Conservation (phyloP, 1,140 invertebrate genomes). For the Aphis craccivora region DNA sequence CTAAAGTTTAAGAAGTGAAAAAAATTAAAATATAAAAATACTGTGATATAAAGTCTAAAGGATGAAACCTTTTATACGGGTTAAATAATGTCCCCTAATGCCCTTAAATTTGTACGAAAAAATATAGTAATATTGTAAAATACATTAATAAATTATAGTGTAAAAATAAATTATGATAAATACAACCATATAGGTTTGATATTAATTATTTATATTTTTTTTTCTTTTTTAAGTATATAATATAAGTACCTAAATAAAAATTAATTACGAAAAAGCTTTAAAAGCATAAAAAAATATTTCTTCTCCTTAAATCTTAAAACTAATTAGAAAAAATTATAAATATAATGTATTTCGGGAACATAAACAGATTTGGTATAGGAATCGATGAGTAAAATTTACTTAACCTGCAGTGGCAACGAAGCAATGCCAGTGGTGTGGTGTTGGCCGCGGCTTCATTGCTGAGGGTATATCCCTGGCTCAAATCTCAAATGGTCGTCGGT, state of each 20-base stretch:
- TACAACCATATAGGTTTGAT: not conserved
- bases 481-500: slow-evolving; percentile 35
- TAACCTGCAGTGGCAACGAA: not conserved
- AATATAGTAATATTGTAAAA: slow-evolving; percentile 6
- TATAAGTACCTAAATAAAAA: not conserved
- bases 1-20: not conserved
- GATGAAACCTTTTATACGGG: not conserved
- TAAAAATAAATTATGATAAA: slow-evolving; percentile 25
- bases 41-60: slow-evolving; percentile 17
- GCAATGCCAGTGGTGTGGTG: not conserved
- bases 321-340: not conserved
- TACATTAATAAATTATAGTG: not conserved
- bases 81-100: slow-evolving; percentile 40
- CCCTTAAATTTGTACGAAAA: slow-evolving; percentile 35
- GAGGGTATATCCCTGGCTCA: not conserved
- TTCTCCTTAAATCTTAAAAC: not conserved
- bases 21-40: slow-evolving; percentile 48
- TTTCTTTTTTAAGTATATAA: not conserved
- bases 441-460: not conserved
- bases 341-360: slow-evolving; percentile 27
- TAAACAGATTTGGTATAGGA: slow-evolving; percentile 45
- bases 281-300: slow-evolving; percentile 15
- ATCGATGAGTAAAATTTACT: slow-evolving; percentile 9
- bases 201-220: not conserved
- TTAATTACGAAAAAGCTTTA: not conserved